Evolutionary conservation across 1,140 invertebrate genomes (phyloP).

Genomic region (Drosophila rufa): DNA sequence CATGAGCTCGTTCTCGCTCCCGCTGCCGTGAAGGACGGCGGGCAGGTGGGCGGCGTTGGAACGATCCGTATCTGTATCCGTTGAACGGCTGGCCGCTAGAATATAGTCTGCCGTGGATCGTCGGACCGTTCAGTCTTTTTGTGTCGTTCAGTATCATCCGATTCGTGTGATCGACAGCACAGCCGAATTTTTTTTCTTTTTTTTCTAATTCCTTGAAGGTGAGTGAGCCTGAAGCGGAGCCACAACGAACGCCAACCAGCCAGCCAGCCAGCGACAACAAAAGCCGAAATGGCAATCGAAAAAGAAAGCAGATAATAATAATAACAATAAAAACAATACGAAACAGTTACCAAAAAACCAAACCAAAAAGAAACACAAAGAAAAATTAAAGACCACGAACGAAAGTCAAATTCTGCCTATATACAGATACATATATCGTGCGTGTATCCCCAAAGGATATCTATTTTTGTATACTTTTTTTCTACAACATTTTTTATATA

Average conservation of each 20-base stretch:
- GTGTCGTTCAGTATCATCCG: conserved; percentile 82
- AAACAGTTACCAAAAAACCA: conserved; percentile 27
- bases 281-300: conserved; percentile 18
- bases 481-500: conserved; percentile 44
- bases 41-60: conserved; percentile 69
- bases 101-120: conserved; percentile 85
- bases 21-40: conserved; percentile 57
- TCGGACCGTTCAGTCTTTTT: conserved; percentile 85
- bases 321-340: conserved; percentile 3
- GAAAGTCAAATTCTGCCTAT: conserved; percentile 1
- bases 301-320: neutral
- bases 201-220: conserved; percentile 85
- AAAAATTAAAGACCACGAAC: conserved; percentile 8
- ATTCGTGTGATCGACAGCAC: conserved; percentile 83
- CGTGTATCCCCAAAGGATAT: conserved; percentile 36
- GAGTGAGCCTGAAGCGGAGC: conserved; percentile 64
- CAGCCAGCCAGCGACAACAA: conserved; percentile 21
- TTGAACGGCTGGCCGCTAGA: conserved; percentile 59
- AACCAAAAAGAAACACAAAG: conserved; percentile 21
- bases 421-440: conserved; percentile 4
- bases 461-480: conserved; percentile 20
- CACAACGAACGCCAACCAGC: conserved; percentile 16
- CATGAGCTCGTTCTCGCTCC: conserved; percentile 10
- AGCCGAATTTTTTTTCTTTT: conserved; percentile 83
- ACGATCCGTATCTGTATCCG: conserved; percentile 77